Evolutionary conservation across 2,113 vertebrate species (phyloP), one percentile per base, ranked within the genome.

Genomic region (Corythoichthys haematopterus): DNA sequence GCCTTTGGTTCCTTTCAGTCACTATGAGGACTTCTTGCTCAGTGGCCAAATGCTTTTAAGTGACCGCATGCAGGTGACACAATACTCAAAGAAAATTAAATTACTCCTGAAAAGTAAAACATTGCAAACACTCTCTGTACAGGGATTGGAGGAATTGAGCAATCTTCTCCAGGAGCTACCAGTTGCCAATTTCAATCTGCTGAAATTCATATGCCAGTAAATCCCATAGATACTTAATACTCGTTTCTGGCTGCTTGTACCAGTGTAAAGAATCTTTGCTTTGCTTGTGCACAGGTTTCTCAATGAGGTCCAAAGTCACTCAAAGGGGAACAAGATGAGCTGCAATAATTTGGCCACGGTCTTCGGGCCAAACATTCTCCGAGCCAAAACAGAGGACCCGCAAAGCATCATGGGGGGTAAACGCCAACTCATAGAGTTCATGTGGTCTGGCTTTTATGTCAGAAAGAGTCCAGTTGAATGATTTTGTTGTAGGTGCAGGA

Each of bases 331-430:
- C 78, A 92, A 89, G 78, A 93, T 93, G 92, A 91, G 84, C 9
- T 80, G 85, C 52, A 90, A 92, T 72, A 93, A 93, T 74, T 69
- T 93, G 68, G 92, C 92, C 2, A 93, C 91, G 0, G 92, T 92
- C 52, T 93, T 93, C 16, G 92, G 91, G 11, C 92, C 92, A 47
- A 93, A 93, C 75, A 91, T 93, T 68, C 87, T 93, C n/a, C 81
- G 91, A 58, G 90, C 88, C n/a, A 93, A 93, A 84, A 85, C 89
- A 2, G 91, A 93, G 68, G 91, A 93, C 71, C 91, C 88, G 1
- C 87, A 92, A 76, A 92, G 87, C 80, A 90, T 91, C 40, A 83
- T 92, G 76, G 90, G 89, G 89, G 92, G 91, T 90, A 81, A 3
- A 50, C 1, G 20, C 20, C 20, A 20, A 20, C 4, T 45, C 38